Evolutionary conservation across 2,113 vertebrate species (phyloP), one percentile per base, ranked within the genome.

Genomic region (Lasiurus borealis): DNA sequence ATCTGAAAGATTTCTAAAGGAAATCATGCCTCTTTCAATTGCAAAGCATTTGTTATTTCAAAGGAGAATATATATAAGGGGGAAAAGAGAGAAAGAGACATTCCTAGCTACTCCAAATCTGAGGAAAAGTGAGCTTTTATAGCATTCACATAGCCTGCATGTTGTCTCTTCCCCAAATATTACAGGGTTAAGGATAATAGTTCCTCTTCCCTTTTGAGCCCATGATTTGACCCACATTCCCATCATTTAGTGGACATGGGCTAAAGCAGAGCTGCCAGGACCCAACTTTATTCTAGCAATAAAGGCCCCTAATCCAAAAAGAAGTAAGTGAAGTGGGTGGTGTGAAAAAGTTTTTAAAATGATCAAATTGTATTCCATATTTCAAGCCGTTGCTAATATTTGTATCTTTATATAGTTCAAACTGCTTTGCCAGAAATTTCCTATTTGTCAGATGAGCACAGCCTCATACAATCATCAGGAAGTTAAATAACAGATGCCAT

Each of bases 1-100:
- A 82, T 52, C 83, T 92, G 19, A 23, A 85, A 19, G 6, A 62
- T 50, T 75, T 88, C 27, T 52, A 72, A 66, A 80, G 87, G 15
- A 90, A 71, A 88, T 83, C n/a, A 91, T 95, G 72, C n/a, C 44
- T 94, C 40, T 25, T 31, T 44, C 59, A 69, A 93, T 54, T 78
- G 44, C 0, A 3, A 90, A 80, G 13, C 21, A 83, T 86, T 88
- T 95, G 15, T 95, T 96, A 83, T 48, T 54, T n/a, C 4, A 21
- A 66, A 12, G 15, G 13, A 27, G 19, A 15, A 62, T 90, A 36
- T 27, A 64, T 27, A 64, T 64, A 46, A 25, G 6, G 13, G 72
- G 6, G 5, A 25, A 27, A 40, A 54, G 52, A 40, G 69, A 44
- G 25, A 72, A 25, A 44, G 16, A 36, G 29, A 54, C 8, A 40